Conservation (phyloP, 2,797 vertebrate genomes). For the Malacoctenus gilli region DNA sequence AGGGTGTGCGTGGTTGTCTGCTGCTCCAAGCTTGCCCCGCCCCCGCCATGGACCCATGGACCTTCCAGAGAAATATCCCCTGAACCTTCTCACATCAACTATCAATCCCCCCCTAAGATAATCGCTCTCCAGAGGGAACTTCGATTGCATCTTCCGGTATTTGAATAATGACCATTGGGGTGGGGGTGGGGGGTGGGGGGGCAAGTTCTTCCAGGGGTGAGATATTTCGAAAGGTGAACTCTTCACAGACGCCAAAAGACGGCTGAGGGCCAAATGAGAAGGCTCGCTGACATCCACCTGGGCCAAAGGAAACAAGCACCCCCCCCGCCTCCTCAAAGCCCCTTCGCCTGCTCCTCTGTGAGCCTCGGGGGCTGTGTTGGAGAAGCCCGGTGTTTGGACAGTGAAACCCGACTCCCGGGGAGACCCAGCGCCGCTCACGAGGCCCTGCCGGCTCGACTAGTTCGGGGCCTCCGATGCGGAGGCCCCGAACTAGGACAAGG, state of each 20-base stretch:
- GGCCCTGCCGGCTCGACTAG: too few relatives aligned
- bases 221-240: conserved; percentile 40
- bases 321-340: background rate
- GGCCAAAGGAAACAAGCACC: conserved; percentile 63
- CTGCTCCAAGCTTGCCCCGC: too few relatives aligned
- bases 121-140: background rate
- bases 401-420: conserved; percentile 54
- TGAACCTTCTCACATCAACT: conserved; percentile 11
- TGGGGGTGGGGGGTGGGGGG: too few relatives aligned
- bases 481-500: too few relatives aligned
- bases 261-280: conserved; percentile 44
- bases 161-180: conserved; percentile 15
- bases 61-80: conserved; percentile 15
- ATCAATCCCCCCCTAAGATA: background rate
- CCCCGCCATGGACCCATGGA: too few relatives aligned
- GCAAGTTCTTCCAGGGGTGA: conserved; percentile 23
- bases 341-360: conserved; percentile 34
- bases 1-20: too few relatives aligned
- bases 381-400: conserved; percentile 52
- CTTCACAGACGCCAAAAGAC: conserved; percentile 14
- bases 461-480: too few relatives aligned
- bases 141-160: conserved; percentile 9
- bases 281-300: conserved; percentile 50
- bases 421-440: conserved; percentile 30
- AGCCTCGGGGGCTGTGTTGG: conserved; percentile 41